Evolutionary conservation across 2,113 vertebrate genomes (phyloP).

Genomic region (Epinephelus fuscoguttatus): DNA sequence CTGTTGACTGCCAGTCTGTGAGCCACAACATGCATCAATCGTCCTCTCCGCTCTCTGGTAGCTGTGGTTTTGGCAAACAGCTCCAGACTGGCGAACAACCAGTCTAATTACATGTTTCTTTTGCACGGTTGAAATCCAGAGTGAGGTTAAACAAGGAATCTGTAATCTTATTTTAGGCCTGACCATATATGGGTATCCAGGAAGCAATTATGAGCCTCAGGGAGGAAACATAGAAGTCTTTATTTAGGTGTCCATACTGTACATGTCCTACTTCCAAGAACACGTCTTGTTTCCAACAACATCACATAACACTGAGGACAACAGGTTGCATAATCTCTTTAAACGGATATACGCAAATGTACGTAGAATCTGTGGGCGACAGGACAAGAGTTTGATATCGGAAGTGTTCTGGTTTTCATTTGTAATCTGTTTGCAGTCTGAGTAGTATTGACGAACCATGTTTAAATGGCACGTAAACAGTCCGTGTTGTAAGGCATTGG

Average conservation of each 20-base stretch:
- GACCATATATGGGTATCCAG: constrained; percentile 78
- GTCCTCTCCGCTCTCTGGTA: constrained; percentile 32
- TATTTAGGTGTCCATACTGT: constrained; percentile 58
- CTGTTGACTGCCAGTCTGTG: constrained; percentile 49
- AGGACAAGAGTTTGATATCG: too few species aligned
- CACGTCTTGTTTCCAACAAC: constrained; percentile 14
- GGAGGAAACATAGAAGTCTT: constrained; percentile 48
- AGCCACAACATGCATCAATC: constrained; percentile 69
- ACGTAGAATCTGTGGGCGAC: too few species aligned
- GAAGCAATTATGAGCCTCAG: constrained; percentile 59
- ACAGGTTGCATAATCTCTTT: not conserved
- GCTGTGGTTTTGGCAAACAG: constrained; percentile 71
- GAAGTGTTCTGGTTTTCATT: too few species aligned
- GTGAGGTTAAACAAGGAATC: constrained; percentile 76
- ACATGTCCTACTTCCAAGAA: constrained; percentile 54
- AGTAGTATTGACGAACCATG: too few species aligned
- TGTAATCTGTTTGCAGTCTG: too few species aligned
- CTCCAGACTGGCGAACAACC: constrained; percentile 74
- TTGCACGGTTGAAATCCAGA: constrained; percentile 59
- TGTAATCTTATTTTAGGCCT: constrained; percentile 62
- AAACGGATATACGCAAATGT: too few species aligned
- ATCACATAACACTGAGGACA: constrained; percentile 8
- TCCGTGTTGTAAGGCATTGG: too few species aligned
- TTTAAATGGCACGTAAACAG: too few species aligned
- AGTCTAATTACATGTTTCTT: constrained; percentile 78